Conservation (phyloP, 1,140 invertebrate genomes). For the Ridgeia piscesae region DNA sequence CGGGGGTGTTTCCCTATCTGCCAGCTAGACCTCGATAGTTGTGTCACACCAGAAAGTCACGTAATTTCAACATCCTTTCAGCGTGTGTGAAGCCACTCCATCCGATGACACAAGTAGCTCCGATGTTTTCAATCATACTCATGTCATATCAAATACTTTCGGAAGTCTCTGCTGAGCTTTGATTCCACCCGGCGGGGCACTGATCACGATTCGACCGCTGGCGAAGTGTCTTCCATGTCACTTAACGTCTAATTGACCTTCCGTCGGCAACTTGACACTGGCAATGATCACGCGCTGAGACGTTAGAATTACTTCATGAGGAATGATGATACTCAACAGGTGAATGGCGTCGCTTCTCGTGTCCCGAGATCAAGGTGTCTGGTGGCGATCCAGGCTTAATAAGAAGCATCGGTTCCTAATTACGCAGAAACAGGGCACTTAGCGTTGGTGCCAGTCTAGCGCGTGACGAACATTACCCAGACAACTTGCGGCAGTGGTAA, state of each 20-base stretch:
- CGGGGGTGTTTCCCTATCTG: too few species aligned
- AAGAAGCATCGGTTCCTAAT: not conserved
- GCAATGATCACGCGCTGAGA: not conserved
- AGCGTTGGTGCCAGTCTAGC: not conserved
- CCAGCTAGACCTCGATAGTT: too few species aligned
- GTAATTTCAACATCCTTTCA: not conserved
- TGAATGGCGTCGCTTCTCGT: not conserved
- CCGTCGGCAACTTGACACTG: too few species aligned
- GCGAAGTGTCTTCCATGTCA: not conserved
- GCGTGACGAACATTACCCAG: not conserved
- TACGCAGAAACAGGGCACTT: not conserved
- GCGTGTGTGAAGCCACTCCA: not conserved
- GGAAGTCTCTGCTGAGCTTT: not conserved
- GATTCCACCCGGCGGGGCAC: not conserved
- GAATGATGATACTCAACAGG: not conserved
- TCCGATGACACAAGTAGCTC: not conserved
- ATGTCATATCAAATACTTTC: not conserved
- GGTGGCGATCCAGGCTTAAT: not conserved
- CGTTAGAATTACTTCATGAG: not conserved
- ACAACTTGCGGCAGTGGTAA: not conserved
- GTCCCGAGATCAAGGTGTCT: not conserved
- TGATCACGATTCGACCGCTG: not conserved
- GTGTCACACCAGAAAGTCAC: not conserved
- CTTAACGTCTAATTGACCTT: not conserved
- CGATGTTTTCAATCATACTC: not conserved